A percentile compares a stretch with the other conserved stretches of the same genome.
These are phyloP conservation scores for Triplophysa yarkandensis DNA, from an alignment of 2,797 vertebrate species.

Conservation along the genomic window DNA sequence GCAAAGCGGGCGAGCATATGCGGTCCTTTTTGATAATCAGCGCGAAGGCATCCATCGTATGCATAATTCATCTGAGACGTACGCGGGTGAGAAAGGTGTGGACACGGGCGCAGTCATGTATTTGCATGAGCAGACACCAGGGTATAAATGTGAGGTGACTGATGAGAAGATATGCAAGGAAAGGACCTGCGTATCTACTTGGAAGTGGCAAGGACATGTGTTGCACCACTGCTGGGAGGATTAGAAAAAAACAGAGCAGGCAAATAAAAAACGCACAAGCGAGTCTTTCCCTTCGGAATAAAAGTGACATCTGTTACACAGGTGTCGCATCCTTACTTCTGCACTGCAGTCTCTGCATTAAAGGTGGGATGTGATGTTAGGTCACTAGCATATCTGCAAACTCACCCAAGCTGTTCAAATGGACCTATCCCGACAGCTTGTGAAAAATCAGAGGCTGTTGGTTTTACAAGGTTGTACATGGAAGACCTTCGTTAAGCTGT, in stretches of 20 bases:
- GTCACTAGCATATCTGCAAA: constrained; percentile 19
- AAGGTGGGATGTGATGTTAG: constrained; percentile 16
- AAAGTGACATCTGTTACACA: constrained; percentile 27
- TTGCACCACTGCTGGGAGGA: constrained; percentile 69
- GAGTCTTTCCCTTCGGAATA: constrained; percentile 15
- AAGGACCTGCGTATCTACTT: constrained; percentile 69
- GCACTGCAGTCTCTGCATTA: background rate
- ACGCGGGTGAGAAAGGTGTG: constrained; percentile 66
- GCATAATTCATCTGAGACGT: constrained; percentile 72
- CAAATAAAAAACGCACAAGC: constrained; percentile 26
- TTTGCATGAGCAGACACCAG: constrained; percentile 76
- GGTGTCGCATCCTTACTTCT: constrained; percentile 30
- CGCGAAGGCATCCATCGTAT: constrained; percentile 43
- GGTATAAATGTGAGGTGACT: constrained; percentile 71
- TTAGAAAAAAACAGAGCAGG: constrained; percentile 33
- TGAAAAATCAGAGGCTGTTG: background rate
- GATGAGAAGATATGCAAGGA: constrained; percentile 71
- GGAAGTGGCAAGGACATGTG: constrained; percentile 70
- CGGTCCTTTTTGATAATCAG: constrained; percentile 49
- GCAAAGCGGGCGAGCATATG: constrained; percentile 20
- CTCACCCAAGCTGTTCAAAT: background rate
- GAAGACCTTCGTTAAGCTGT: background rate
- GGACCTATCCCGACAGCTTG: constrained; percentile 8
- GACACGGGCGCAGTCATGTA: constrained; percentile 53
- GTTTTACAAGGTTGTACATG: background rate